Conservation (phyloP, 2,888 invertebrate genomes). For the Macrosoma leucophasiata region DNA sequence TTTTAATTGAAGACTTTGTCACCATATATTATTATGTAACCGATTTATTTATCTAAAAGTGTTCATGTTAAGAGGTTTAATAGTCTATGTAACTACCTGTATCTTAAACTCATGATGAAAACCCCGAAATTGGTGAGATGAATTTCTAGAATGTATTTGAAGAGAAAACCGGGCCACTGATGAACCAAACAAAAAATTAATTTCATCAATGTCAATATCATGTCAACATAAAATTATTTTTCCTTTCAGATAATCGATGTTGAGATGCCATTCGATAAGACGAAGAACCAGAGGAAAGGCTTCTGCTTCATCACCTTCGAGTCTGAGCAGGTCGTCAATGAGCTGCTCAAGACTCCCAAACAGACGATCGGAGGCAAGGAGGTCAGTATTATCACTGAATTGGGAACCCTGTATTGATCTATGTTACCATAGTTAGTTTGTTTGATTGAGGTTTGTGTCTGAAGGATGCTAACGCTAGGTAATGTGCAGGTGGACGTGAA, state of each 20-base stretch:
- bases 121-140: conserved; percentile 70
- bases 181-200: too few relatives aligned
- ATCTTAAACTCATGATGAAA: conserved; percentile 55
- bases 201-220: too few relatives aligned
- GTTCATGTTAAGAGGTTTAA: too few relatives aligned
- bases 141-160: conserved; percentile 48
- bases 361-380: conserved; percentile 96
- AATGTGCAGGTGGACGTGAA: conserved; percentile 89
- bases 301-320: conserved; percentile 99
- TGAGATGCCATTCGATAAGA: conserved; percentile 98
- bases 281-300: conserved; percentile 96
- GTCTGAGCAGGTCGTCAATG: conserved; percentile 94
- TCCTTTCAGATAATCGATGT: conserved; percentile 90
- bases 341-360: conserved; percentile 92
- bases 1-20: too few relatives aligned
- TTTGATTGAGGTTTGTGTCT: neutral
- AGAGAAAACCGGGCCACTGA: conserved; percentile 71
- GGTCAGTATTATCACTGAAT: conserved; percentile 75
- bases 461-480: neutral
- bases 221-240: conserved; percentile 15
- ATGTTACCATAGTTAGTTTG: neutral
- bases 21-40: too few relatives aligned
- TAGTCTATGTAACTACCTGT: neutral
- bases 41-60: too few relatives aligned
- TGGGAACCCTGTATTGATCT: neutral